Evolutionary conservation across 2,888 invertebrate species (phyloP).

Genomic region (Pseudococcus jackbeardsleyi): DNA sequence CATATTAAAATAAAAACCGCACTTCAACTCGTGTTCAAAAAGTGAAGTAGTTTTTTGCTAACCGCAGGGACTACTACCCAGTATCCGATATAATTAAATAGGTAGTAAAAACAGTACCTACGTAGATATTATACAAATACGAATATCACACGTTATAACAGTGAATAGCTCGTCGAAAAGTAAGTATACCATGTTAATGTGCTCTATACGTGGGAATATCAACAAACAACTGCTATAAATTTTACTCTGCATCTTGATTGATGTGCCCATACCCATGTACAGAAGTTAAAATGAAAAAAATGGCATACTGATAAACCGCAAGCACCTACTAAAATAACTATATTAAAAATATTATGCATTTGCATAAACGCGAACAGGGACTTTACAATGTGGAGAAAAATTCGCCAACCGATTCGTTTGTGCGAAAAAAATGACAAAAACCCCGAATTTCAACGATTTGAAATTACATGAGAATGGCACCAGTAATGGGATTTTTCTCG

Average conservation of each 20-base stretch:
- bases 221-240: constrained; percentile 39
- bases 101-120: too few species aligned
- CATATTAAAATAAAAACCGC: too few species aligned
- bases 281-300: constrained; percentile 6
- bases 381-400: neutral
- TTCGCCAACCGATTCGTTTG: constrained; percentile 26
- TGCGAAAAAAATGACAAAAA: neutral
- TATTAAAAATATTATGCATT: neutral
- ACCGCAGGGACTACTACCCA: too few species aligned
- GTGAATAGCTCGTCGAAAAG: constrained; percentile 18
- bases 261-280: neutral
- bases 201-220: constrained; percentile 29
- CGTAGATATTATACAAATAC: neutral
- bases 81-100: too few species aligned
- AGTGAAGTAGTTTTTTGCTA: too few species aligned
- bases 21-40: too few species aligned
- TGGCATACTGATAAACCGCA: neutral
- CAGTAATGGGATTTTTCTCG: constrained; percentile 38
- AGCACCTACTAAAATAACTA: neutral
- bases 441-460: constrained; percentile 36
- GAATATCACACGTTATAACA: constrained; percentile 46
- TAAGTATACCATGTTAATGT: constrained; percentile 13
- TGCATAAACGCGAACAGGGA: neutral
- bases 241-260: neutral
- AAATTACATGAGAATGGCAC: constrained; percentile 19